A percentile compares a stretch with the other conserved stretches of the same genome.
These are phyloP conservation scores for Thamnophis sirtalis DNA, from an alignment of 2,113 vertebrate species.

Conservation along the genomic window DNA sequence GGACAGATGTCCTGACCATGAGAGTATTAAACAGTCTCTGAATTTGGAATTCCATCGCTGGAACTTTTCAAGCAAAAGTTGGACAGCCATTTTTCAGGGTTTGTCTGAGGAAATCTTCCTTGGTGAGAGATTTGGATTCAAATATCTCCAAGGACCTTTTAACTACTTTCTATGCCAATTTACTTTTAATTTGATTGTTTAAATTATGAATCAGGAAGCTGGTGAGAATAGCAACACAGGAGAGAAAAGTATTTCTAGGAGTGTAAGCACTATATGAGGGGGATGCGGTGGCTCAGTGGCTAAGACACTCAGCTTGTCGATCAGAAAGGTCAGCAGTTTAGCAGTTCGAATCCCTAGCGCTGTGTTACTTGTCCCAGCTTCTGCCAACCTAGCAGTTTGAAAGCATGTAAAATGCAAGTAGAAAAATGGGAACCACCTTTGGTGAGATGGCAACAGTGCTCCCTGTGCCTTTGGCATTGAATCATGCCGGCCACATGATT, in stretches of 20 bases:
- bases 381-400: no score
- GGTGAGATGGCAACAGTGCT: no score
- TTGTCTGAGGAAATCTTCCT: not conserved
- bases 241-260: not conserved
- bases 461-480: no score
- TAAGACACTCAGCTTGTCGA: no score
- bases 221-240: not conserved
- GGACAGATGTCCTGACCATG: not conserved
- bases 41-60: not conserved
- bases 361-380: no score
- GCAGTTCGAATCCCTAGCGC: no score
- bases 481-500: no score
- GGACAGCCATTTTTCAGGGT: not conserved
- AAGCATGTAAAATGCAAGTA: no score
- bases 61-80: not conserved
- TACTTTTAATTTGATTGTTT: not conserved
- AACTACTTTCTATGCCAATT: not conserved
- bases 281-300: no score
- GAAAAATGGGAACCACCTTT: no score
- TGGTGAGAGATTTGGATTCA: not conserved
- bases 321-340: no score
- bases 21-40: not conserved
- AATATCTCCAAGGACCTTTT: not conserved
- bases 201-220: not conserved
- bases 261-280: not conserved